Evolutionary conservation across 2,888 invertebrate genomes (phyloP), one percentile per base, ranked within the genome.

Genomic region (Polymixis flavicincta): DNA sequence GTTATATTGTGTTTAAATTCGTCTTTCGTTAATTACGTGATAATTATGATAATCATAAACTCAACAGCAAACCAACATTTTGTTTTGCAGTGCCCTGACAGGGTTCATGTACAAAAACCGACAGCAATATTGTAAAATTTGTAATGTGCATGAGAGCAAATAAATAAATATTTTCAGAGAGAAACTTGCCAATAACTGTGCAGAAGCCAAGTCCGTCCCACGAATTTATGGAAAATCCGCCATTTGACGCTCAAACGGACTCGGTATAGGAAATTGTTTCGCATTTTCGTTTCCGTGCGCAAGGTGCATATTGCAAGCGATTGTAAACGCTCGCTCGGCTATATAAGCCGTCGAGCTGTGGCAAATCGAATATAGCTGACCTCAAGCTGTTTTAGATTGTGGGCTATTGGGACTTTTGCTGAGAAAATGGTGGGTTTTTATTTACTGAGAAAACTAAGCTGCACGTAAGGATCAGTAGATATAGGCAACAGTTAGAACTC

Each of bases 221-320:
- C 42, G 73, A 72, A 77, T 76, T 73, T 84, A 79, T 85, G 80
- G 81, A 83, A 85, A 85, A 83, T 84, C 83, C 77, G 28, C 81
- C 76, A 87, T 87, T 87, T 87, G 74, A 74, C 81, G 86, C 81
- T 86, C 84, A 78, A 82, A 74, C 75, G 87, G 74, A 52, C 74
- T 57, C 66, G 67, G 19, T 55, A 57, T 71, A 80, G 86, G 85
- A 86, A 87, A 86, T 85, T 77, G 85, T 85, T 85, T 85, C 80
- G 74, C 77, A 71, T 79, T 79, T 80, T 81, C 78, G 78, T 79
- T 75, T 74, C 73, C 77, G 76, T 73, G 76, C 61, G 75, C 82
- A 68, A 77, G 82, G 82, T 85, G 84, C 87, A 87, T 82, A 82
- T 82, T 78, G 82, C 83, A 77, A 67, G 66, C 71, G 64, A 76